A percentile compares a stretch with the other conserved stretches of the same genome.
phyloP scores from a whole-genome alignment of 2,113 vertebrate species.

The Sula dactylatra region DNA sequence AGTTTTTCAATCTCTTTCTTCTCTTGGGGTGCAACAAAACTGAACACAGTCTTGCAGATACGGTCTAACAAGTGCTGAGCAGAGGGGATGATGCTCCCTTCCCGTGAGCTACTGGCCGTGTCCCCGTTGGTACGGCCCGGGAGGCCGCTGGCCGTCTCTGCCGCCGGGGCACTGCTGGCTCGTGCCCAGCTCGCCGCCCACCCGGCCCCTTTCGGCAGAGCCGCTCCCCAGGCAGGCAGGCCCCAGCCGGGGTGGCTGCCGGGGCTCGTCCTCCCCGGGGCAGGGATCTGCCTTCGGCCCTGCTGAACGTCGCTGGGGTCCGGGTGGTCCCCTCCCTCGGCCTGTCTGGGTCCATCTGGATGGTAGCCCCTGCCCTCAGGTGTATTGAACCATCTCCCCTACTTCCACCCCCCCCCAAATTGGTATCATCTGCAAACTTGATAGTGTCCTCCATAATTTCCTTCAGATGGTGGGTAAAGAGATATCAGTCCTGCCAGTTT shows the following conservation, averaged over 20 bases:
- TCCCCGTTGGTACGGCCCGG: rapidly evolving
- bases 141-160: neutral
- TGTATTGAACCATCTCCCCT: neutral
- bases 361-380: neutral
- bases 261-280: neutral
- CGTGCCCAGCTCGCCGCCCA: neutral
- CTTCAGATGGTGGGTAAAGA: neutral
- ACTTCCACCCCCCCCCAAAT: neutral
- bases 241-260: neutral
- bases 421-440: neutral
- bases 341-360: neutral
- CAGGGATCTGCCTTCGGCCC: neutral
- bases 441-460: neutral
- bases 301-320: too few relatives aligned
- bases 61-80: neutral
- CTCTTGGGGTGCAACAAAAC: neutral
- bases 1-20: neutral
- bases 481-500: neutral
- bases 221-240: neutral
- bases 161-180: neutral
- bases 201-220: too few relatives aligned
- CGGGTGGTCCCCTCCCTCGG: rapidly evolving
- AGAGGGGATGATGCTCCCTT: neutral
- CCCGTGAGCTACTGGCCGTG: rapidly evolving
- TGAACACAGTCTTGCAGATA: neutral